Conservation (phyloP, 2,888 invertebrate genomes). For the Mesorhabditis belari region DNA sequence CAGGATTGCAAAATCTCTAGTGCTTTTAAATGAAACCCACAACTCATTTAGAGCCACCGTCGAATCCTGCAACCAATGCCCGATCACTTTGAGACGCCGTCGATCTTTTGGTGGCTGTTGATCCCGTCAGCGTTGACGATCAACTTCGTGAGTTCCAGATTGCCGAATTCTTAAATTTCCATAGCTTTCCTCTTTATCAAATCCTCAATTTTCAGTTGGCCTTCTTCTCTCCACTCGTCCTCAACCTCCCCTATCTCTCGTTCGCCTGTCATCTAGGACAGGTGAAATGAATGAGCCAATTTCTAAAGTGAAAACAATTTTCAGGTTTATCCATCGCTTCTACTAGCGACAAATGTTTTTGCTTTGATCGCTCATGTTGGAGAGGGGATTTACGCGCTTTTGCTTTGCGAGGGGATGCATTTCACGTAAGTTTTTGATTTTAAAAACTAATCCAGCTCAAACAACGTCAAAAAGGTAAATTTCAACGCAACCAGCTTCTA, state of each 20-base stretch:
- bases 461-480: not conserved
- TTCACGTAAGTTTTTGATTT: constrained; percentile 20
- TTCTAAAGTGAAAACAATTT: no score
- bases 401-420: constrained; percentile 32
- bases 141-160: constrained; percentile 34
- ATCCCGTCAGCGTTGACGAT: constrained; percentile 36
- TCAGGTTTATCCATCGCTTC: constrained; percentile 5
- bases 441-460: not conserved
- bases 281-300: not conserved
- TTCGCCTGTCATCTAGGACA: not conserved
- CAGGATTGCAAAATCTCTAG: no score
- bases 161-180: no score
- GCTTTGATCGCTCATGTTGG: constrained; percentile 38
- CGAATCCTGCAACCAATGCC: constrained; percentile 17
- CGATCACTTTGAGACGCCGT: constrained; percentile 26
- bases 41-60: constrained; percentile 1
- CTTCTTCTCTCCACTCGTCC: constrained; percentile 21
- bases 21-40: no score
- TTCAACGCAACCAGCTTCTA: not conserved
- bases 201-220: constrained; percentile 19
- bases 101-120: constrained; percentile 33
- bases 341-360: constrained; percentile 29
- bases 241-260: constrained; percentile 7
- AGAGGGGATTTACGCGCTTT: constrained; percentile 39
- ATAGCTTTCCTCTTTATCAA: not conserved